Conservation (phyloP, 2,113 vertebrate species). For the Halichoerus grypus region DNA sequence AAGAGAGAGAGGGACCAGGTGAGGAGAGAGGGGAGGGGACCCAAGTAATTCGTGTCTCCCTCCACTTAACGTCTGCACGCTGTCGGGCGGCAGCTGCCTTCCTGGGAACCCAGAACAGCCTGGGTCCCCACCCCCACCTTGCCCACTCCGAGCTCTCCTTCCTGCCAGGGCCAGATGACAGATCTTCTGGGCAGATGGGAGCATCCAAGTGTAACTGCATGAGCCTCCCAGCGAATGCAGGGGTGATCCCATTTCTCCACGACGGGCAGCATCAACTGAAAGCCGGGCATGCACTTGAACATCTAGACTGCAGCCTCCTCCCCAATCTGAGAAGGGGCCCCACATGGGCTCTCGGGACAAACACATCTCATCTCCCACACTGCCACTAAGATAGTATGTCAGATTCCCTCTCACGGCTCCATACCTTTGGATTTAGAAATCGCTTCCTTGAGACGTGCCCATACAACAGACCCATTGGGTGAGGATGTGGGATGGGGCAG, state of each 20-base stretch:
- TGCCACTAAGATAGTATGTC: background rate
- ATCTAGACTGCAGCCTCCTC: background rate
- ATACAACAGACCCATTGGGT: background rate
- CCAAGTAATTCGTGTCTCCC: background rate
- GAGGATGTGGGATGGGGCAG: background rate
- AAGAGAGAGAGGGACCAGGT: background rate
- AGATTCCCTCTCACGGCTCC: background rate
- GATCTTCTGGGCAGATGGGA: conserved; percentile 14
- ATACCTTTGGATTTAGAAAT: conserved; percentile 34
- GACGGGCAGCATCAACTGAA: background rate
- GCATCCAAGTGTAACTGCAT: background rate
- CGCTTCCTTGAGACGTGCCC: background rate
- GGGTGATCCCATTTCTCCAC: conserved; percentile 12
- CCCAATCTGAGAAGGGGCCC: too few relatives aligned
- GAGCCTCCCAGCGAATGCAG: background rate
- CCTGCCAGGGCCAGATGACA: background rate
- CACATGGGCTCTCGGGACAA: background rate
- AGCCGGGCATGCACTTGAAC: background rate
- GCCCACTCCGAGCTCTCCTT: background rate
- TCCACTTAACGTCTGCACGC: background rate
- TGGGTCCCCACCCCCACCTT: background rate
- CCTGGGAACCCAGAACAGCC: background rate
- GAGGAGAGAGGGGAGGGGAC: background rate
- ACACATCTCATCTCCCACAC: background rate
- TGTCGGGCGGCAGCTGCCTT: rapidly evolving